phyloP scores from a whole-genome alignment of 2,888 invertebrate genomes.

The Ochropacha duplaris region DNA sequence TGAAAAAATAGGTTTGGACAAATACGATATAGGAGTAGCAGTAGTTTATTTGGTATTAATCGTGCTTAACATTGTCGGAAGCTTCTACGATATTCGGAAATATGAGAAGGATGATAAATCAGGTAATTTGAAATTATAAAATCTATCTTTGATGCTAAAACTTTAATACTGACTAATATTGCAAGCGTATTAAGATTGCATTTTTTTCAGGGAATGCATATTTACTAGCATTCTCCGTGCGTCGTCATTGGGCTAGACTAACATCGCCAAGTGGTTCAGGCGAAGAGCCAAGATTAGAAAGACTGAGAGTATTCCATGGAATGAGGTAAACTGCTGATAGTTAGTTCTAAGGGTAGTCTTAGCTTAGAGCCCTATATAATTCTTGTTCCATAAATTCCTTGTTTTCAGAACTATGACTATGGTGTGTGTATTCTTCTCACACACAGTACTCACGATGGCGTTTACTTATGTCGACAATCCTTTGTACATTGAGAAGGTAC shows the following conservation, averaged over 20 bases:
- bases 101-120: conserved; percentile 36
- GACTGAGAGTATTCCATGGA: conserved; percentile 66
- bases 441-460: conserved; percentile 56
- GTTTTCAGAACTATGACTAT: conserved; percentile 69
- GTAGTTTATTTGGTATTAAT: conserved; percentile 55
- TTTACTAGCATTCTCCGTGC: conserved; percentile 63
- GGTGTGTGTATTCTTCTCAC: conserved; percentile 71
- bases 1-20: conserved; percentile 42
- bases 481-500: conserved; percentile 64
- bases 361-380: no score
- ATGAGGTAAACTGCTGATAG: conserved; percentile 46
- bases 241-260: conserved; percentile 61
- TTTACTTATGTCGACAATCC: conserved; percentile 61
- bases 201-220: conserved; percentile 60
- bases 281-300: conserved; percentile 56
- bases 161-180: neutral
- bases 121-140: conserved; percentile 35
- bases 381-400: no score
- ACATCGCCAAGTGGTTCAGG: conserved; percentile 49
- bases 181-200: neutral
- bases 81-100: conserved; percentile 48
- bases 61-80: conserved; percentile 56
- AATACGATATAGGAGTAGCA: conserved; percentile 52
- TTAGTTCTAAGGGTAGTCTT: neutral
- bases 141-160: neutral